Percentiles rank a stretch among this genome's conserved stretches.
Conservation (phyloP, 1,140 invertebrate species). For the Diachasma alloeum region DNA sequence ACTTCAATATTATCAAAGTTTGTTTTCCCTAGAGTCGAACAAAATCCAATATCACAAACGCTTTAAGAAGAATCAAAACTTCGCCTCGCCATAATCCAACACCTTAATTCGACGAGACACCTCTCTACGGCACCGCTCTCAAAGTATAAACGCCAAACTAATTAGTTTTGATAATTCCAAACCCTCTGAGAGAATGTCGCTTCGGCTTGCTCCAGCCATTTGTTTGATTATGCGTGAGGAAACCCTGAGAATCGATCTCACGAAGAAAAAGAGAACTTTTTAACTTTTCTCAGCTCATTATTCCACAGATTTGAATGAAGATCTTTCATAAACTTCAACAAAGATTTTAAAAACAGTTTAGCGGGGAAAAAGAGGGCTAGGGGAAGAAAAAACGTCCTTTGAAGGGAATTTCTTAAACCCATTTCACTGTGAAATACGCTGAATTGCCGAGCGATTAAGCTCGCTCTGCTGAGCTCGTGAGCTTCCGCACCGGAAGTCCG, state of each 20-base stretch:
- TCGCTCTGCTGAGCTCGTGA: background rate
- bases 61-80: background rate
- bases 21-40: too few species aligned
- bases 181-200: background rate
- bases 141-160: background rate
- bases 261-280: background rate
- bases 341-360: background rate
- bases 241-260: background rate
- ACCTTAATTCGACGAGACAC: background rate
- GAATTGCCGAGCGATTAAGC: conserved; percentile 12
- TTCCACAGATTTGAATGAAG: background rate
- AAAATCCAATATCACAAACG: background rate
- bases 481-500: conserved; percentile 15
- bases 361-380: background rate
- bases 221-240: background rate
- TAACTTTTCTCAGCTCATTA: background rate
- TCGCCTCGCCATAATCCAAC: background rate
- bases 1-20: too few species aligned
- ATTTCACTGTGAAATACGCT: background rate
- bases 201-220: background rate
- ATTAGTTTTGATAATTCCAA: background rate
- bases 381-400: background rate
- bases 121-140: background rate
- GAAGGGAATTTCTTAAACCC: background rate
- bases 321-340: background rate